Evolutionary conservation across 1,140 invertebrate species (phyloP).

Genomic region (Bombus confusus): DNA sequence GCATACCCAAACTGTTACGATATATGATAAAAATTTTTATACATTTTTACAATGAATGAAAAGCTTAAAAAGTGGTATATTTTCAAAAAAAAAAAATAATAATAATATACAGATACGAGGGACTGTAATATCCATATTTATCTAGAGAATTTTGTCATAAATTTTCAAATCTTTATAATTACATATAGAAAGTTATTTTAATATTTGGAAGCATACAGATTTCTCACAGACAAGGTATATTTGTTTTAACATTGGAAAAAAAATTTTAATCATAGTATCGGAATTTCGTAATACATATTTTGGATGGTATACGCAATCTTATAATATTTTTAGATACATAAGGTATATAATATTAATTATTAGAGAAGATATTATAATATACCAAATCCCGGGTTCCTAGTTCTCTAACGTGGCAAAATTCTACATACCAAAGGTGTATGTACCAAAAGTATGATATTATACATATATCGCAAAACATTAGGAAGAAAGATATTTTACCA

Average conservation of each 20-base stretch:
- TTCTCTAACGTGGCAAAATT: background rate
- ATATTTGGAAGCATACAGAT: no score
- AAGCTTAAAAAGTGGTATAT: background rate
- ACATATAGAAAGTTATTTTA: background rate
- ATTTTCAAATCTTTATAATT: background rate
- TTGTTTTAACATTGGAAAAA: no score
- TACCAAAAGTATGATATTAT: no score
- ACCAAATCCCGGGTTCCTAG: background rate
- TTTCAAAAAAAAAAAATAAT: background rate
- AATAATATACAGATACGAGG: background rate
- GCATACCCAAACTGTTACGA: no score
- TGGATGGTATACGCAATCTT: no score
- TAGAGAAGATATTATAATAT: background rate
- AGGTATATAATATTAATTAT: background rate
- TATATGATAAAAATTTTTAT: background rate
- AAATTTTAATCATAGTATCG: no score
- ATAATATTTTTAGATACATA: background rate
- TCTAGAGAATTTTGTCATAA: background rate
- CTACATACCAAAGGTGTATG: background rate
- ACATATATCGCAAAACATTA: no score
- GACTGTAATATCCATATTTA: background rate
- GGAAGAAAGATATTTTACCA: background rate
- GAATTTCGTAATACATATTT: background rate
- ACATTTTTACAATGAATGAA: background rate
- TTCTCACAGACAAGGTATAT: no score